phyloP scores from a whole-genome alignment of 2,113 vertebrate species.

The Lophochroa leadbeateri region DNA sequence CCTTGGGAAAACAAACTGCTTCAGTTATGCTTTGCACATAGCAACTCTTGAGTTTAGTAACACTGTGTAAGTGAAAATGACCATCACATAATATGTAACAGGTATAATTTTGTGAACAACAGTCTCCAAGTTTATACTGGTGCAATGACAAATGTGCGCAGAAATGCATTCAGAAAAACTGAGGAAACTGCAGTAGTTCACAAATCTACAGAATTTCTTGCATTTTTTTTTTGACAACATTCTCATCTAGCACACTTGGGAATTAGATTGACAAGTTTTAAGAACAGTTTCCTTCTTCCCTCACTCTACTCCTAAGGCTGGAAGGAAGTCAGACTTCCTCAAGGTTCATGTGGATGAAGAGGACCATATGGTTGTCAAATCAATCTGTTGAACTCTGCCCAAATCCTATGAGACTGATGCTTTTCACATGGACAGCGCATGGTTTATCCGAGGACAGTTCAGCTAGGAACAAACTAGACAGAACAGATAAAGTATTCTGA shows the following conservation, averaged over 20 bases:
- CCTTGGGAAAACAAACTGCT: background rate
- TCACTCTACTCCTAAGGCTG: background rate
- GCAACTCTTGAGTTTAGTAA: background rate
- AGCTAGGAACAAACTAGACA: background rate
- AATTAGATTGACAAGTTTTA: background rate
- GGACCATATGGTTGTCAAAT: conserved; percentile 47
- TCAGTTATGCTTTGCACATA: background rate
- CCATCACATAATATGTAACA: fast-evolving
- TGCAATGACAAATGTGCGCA: background rate
- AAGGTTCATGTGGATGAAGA: conserved; percentile 43
- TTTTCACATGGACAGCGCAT: conserved; percentile 47
- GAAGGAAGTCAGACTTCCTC: conserved; percentile 46
- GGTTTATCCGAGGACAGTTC: conserved; percentile 43
- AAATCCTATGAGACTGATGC: background rate
- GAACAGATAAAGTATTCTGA: background rate
- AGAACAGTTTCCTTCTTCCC: background rate
- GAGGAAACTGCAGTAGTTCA: background rate
- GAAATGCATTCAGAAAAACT: background rate
- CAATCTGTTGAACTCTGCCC: conserved; percentile 4
- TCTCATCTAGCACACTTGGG: background rate
- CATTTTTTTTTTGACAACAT: background rate
- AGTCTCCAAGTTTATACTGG: background rate
- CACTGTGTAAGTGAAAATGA: background rate
- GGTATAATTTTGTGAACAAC: background rate
- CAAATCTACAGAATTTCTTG: background rate